phyloP scores from a whole-genome alignment of 2,797 vertebrate species.

The Falco cherrug region DNA sequence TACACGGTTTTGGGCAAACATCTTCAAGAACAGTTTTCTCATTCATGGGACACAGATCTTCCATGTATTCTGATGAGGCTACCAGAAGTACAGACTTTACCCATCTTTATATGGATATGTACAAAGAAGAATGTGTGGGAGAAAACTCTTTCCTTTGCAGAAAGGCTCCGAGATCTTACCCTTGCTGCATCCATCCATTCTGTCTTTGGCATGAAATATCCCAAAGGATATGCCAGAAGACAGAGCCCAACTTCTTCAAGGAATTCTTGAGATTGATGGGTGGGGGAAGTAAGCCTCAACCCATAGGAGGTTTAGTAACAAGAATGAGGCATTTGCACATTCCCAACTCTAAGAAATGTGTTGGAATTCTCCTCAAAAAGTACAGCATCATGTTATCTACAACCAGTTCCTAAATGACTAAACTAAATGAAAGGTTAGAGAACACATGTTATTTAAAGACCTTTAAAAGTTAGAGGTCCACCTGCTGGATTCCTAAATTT shows the following conservation, averaged over 20 bases:
- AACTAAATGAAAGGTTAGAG: not conserved
- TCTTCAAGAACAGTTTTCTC: not conserved
- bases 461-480: not conserved
- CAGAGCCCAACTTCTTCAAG: not conserved
- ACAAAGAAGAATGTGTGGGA: not conserved
- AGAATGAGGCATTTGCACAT: not conserved
- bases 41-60: not conserved
- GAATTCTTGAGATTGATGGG: not conserved
- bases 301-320: not conserved
- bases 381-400: not conserved
- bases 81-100: not conserved
- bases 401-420: not conserved
- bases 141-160: not conserved
- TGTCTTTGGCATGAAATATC: not conserved
- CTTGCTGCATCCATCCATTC: not conserved
- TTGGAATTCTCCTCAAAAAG: not conserved
- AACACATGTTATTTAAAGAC: not conserved
- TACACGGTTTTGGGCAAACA: not conserved
- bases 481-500: not conserved
- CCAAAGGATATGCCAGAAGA: not conserved
- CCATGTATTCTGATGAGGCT: not conserved
- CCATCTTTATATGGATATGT: not conserved
- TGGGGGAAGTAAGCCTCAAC: not conserved
- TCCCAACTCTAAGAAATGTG: not conserved
- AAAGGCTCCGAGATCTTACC: not conserved